Base-by-base conservation (phyloP, 2,888 invertebrate species). In the Phortica okadai region DNA sequence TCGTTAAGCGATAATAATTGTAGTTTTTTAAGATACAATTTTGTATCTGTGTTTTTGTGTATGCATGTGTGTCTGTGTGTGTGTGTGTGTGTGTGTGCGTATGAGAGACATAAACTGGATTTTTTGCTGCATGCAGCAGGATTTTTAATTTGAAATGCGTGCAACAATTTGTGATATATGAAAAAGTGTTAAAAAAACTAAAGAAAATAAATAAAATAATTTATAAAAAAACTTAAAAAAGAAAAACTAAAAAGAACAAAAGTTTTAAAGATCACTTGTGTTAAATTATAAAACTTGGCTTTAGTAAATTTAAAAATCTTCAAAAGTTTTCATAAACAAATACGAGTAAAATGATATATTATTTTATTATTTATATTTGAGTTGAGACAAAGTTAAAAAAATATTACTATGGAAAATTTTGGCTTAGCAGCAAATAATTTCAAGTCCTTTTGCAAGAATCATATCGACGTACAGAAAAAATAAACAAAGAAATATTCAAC, bases 31-130 rank as follows among this genome's bases (percentile, higher is more conserved):
- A 59, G 10, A 62, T 62, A 62, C 25, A 62, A 6, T 16, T 16
- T 10, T 21, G 25, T 62, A 10, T 62, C 21, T n/a, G 33, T 56
- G 11, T 72, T 21, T 33, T 33, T 11, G n/a, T 67, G 11, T 16
- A 50, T 67, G 62, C 33, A 44, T 67, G 73, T 72, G 41, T 75
- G 66, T 59, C n/a, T 62, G 59, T 54, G 74, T 62, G 62, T 66
- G 69, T 67, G 45, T 58, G 66, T 58, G 56, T 70, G 66, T 45
- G 62, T 70, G 59, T 64, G 58, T 70, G 67, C 59, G 59, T 69
- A 14, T 64, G 72, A 69, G 78, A n/a, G 16, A 8, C 45, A 62
- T 45, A 74, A 74, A 74, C 74, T 74, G 74, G 74, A 74, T 74
- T 74, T 73, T 45, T 10, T 50, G 45, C 7, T 5, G 54, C 54